These are phyloP conservation scores for Acanthosepion pharaonis DNA, from an alignment of 2,888 invertebrate species.

Conservation along the genomic window DNA sequence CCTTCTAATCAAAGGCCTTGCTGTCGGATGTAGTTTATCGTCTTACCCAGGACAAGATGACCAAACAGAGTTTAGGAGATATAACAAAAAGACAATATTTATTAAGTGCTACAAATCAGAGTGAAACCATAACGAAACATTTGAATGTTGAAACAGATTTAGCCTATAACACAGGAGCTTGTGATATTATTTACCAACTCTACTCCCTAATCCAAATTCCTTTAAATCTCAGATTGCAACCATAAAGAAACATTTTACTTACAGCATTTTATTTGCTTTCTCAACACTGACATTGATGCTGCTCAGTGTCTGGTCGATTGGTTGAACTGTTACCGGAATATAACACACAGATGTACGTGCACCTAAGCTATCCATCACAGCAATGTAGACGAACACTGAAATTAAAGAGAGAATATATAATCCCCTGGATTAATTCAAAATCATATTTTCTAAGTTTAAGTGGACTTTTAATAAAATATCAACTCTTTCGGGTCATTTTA, in stretches of 20 bases:
- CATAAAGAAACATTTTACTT: neutral
- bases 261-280: neutral
- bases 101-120: too few relatives aligned
- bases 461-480: too few relatives aligned
- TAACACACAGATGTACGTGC: constrained; percentile 66
- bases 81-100: too few relatives aligned
- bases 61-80: too few relatives aligned
- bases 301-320: constrained; percentile 42
- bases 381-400: constrained; percentile 64
- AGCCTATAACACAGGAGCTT: too few relatives aligned
- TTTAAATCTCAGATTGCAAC: neutral
- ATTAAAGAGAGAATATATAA: constrained; percentile 39
- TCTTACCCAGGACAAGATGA: too few relatives aligned
- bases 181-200: neutral
- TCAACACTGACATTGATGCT: neutral
- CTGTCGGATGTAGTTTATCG: too few relatives aligned
- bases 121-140: too few relatives aligned
- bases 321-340: constrained; percentile 58
- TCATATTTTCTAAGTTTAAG: neutral
- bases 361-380: constrained; percentile 62
- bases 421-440: neutral
- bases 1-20: too few relatives aligned
- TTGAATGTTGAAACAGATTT: neutral
- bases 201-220: neutral
- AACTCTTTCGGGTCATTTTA: too few relatives aligned